Conservation (phyloP, 2,113 vertebrate genomes). For the Caranx ignobilis region DNA sequence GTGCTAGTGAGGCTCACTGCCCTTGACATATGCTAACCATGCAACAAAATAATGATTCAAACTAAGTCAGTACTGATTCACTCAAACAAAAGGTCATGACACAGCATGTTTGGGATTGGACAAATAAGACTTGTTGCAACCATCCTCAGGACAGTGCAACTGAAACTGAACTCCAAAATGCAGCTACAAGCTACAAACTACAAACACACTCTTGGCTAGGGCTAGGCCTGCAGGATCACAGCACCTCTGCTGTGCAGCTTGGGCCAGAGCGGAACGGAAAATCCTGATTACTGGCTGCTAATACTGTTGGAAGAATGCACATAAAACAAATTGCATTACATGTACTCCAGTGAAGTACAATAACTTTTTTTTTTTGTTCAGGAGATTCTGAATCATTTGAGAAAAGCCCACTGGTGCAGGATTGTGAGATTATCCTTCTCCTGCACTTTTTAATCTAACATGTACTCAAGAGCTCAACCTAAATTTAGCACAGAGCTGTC, state of each 20-base stretch:
- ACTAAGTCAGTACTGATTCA: too few relatives aligned
- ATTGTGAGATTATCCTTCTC: conserved; percentile 67
- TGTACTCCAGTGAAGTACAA: neutral
- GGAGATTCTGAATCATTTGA: conserved; percentile 25
- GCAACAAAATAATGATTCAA: too few relatives aligned
- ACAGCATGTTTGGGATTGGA: too few relatives aligned
- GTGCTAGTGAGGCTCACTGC: too few relatives aligned
- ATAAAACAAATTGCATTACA: neutral
- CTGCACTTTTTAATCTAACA: conserved; percentile 66
- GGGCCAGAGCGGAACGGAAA: neutral
- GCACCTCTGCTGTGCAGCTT: neutral
- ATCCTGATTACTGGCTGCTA: neutral
- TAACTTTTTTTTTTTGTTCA: conserved; percentile 2
- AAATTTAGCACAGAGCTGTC: conserved; percentile 69
- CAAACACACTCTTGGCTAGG: too few relatives aligned
- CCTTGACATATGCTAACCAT: too few relatives aligned
- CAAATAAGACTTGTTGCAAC: too few relatives aligned
- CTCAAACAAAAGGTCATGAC: too few relatives aligned
- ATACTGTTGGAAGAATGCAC: neutral
- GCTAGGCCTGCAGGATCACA: too few relatives aligned
- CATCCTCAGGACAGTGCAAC: too few relatives aligned
- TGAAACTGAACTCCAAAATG: too few relatives aligned
- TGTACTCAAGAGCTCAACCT: conserved; percentile 52
- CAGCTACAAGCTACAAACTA: too few relatives aligned
- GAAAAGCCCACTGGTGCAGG: conserved; percentile 23